Conservation (phyloP, 2,888 invertebrate genomes). For the Danaus chrysippus region DNA sequence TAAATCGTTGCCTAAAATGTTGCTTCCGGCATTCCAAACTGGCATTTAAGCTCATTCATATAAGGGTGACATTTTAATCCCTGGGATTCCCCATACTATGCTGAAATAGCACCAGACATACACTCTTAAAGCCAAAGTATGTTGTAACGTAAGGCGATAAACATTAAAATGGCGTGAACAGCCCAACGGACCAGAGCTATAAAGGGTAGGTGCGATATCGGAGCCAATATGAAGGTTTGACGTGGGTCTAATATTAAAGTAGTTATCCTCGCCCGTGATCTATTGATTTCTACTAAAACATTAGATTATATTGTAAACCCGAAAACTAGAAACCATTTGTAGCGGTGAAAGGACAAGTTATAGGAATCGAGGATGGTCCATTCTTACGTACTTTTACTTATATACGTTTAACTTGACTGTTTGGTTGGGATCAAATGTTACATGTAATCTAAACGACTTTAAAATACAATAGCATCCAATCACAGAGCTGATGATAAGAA, state of each 20-base stretch:
- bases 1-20: conserved; percentile 21
- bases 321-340: conserved; percentile 9
- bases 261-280: conserved; percentile 32
- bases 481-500: too few relatives aligned
- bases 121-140: conserved; percentile 16
- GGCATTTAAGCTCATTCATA: background rate
- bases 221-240: conserved; percentile 39
- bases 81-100: conserved; percentile 13
- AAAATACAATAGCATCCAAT: too few relatives aligned
- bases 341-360: conserved; percentile 1
- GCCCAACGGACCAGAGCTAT: conserved; percentile 23
- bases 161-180: conserved; percentile 17
- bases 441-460: too few relatives aligned
- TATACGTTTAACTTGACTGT: too few relatives aligned
- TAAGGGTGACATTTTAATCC: conserved; percentile 10
- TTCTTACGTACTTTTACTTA: background rate
- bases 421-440: too few relatives aligned
- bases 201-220: conserved; percentile 32
- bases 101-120: conserved; percentile 19
- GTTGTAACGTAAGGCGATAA: conserved; percentile 14
- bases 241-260: conserved; percentile 52
- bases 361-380: background rate
- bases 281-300: conserved; percentile 33
- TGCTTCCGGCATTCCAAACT: conserved; percentile 16
- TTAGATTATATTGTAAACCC: conserved; percentile 32